phyloP scores from a whole-genome alignment of 2,113 vertebrate species.

The Dasyurus viverrinus region DNA sequence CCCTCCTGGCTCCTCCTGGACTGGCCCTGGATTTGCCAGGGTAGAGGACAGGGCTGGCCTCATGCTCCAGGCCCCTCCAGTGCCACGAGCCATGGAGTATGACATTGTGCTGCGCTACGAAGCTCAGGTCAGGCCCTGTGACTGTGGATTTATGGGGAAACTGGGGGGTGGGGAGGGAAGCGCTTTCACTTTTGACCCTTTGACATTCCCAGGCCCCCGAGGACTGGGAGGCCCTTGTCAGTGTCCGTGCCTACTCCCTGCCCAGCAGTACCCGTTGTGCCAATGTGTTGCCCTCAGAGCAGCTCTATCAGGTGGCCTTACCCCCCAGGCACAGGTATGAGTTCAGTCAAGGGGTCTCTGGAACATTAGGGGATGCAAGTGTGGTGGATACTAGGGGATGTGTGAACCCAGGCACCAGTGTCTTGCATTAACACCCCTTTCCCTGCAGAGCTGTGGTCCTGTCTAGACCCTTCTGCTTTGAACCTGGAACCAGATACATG shows the following conservation, averaged over 20 bases:
- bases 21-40: constrained; percentile 86
- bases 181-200: background rate
- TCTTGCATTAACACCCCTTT: background rate
- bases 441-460: constrained; percentile 86
- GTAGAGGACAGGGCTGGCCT: constrained; percentile 90
- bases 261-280: constrained; percentile 90
- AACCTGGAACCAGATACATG: constrained; percentile 87
- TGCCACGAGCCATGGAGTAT: constrained; percentile 91
- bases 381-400: background rate
- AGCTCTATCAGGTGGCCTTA: constrained; percentile 87
- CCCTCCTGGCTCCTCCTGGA: constrained; percentile 87
- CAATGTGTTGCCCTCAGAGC: constrained; percentile 90
- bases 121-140: constrained; percentile 83
- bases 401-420: background rate
- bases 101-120: constrained; percentile 91
- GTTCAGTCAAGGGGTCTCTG: background rate
- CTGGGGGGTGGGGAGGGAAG: rapidly evolving
- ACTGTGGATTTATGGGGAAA: background rate
- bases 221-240: constrained; percentile 91
- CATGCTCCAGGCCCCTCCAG: constrained; percentile 86
- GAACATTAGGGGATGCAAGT: background rate
- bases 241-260: constrained; percentile 84
- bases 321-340: constrained; percentile 81
- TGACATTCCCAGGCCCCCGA: constrained; percentile 86
- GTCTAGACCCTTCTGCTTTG: constrained; percentile 91